Base-by-base conservation (phyloP, 2,888 invertebrate species). In the Oconnorella tubifera region DNA sequence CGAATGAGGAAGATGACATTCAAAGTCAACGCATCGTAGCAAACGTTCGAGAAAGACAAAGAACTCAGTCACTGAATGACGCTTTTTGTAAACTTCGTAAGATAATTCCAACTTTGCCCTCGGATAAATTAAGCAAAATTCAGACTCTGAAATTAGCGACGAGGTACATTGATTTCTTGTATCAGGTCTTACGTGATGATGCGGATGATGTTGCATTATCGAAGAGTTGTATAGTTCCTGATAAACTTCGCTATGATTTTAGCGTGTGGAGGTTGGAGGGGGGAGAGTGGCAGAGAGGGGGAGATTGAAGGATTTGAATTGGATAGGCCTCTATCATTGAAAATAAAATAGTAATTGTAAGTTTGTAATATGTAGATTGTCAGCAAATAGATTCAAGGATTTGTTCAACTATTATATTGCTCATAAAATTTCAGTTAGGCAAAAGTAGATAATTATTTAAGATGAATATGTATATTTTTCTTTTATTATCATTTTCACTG, bases 261-360 rank as follows among this genome's bases (percentile, higher is more conserved):
- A 93, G 92, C 70, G 92, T 95, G 60, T 97, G 97, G 96, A 85
- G 97, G 72, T 96, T 97, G 96, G 95, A 96, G 80, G 94, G 92
- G 48, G 94, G n/a, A n/a, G n/a, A n/a, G n/a, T n/a, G 94, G 75
- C 92, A 90, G 90, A n/a, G n/a, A n/a, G n/a, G n/a, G n/a, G n/a
- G n/a, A n/a, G n/a, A n/a, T n/a, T n/a, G n/a, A n/a, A n/a, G n/a
- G n/a, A n/a, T n/a, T n/a, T n/a, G n/a, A n/a, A n/a, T n/a, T n/a
- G n/a, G n/a, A n/a, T n/a, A n/a, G n/a, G n/a, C n/a, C n/a, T n/a
- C n/a, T n/a, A n/a, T n/a, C n/a, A n/a, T n/a, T n/a, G n/a, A n/a
- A n/a, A n/a, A n/a, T n/a, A n/a, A n/a, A n/a, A n/a, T n/a, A n/a
- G n/a, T n/a, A n/a, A n/a, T n/a, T n/a, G n/a, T n/a, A n/a, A n/a